Evolutionary conservation across 2,888 invertebrate species (phyloP).

Genomic region (Bimastos eiseni): DNA sequence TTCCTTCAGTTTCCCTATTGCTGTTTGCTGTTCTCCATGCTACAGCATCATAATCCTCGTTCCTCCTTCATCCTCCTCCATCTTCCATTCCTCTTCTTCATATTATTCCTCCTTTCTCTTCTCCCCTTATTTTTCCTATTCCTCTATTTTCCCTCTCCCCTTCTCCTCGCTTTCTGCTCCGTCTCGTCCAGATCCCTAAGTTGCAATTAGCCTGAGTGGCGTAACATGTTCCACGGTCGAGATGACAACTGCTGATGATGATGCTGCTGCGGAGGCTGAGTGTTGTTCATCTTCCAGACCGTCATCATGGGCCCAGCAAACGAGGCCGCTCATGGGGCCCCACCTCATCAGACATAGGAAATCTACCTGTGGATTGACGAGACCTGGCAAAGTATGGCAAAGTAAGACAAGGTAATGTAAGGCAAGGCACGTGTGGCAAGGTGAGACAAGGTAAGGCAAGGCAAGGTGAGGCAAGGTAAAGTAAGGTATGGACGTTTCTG

Average conservation of each 20-base stretch:
- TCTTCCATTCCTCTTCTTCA: not conserved
- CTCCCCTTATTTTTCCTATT: too few relatives aligned
- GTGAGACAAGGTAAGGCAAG: not conserved
- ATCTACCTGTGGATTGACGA: not conserved
- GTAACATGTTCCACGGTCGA: not conserved
- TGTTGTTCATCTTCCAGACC: not conserved
- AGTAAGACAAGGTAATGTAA: not conserved
- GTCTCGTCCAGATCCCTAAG: not conserved
- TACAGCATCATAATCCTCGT: not conserved
- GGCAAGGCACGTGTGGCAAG: not conserved
- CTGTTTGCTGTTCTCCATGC: not conserved
- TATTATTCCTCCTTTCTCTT: not conserved
- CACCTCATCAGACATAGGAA: not conserved
- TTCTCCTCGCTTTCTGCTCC: not conserved
- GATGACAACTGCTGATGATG: not conserved
- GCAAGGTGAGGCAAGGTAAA: not conserved
- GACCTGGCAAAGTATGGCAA: not conserved
- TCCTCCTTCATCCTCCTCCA: too few relatives aligned
- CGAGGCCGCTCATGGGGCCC: not conserved
- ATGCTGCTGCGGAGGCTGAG: not conserved
- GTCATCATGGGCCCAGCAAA: not conserved
- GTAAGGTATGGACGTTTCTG: too few relatives aligned
- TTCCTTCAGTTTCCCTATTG: not conserved
- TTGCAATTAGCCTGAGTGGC: constrained; percentile 13
- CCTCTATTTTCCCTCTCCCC: not conserved